Evolutionary conservation across 2,888 invertebrate species (phyloP), one percentile per base, ranked within the genome.

Genomic region (Timema podura): DNA sequence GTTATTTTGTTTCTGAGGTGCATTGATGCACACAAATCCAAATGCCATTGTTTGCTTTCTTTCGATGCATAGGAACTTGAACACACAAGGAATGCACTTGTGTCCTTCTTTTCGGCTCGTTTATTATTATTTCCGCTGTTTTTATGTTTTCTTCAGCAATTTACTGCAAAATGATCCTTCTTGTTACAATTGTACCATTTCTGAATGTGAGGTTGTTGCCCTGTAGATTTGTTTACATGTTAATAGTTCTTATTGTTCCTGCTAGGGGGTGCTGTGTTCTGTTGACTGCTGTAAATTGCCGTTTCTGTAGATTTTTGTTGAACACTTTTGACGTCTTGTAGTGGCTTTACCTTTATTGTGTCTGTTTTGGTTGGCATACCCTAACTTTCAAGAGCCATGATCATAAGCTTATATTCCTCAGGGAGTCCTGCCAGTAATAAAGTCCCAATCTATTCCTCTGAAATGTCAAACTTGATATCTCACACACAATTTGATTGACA

Each of bases 391-490:
- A 61, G 44, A 8, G 6, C 61, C 61, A 15, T 61, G 8, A 61
- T 61, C 61, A 61, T 61, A 10, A 16, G 16, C 44, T 61, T 61
- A 44, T 61, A 61, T 13, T 61, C 61, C 45, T 61, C 61, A 9
- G 44, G 61, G 6, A 15, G 61, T 10, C 61, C 61, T 5, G 61
- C 61, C 45, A 61, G 30, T 13, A 61, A 13, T 13, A 61, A 15
- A 61, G 16, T 61, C 6, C 61, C 16, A 13, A 61, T 45, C 61
- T 16, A 61, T 15, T 61, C 44, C 8, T 61, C 61, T 7, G 8
- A 61, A 11, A 61, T 61, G 7, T 61, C 61, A 3, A n/a, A 61
- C 61, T 61, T 15, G 7, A 61, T 13, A 61, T 61, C 61, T 7
- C 16, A 10, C 6, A 16, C 16, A 44, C 61, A 15, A 61, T 61